A percentile compares a stretch with the other conserved stretches of the same genome.
Evolutionary conservation across 2,113 vertebrate genomes (phyloP).

Genomic region (rat (Rattus norvegicus)): GRCr8 NC_086039.1:150128501-150129000

Average conservation of each 20-base stretch:
- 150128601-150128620: neutral
- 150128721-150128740: neutral
- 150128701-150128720: neutral
- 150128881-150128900: neutral
- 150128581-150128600: neutral
- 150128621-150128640: neutral
- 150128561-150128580: neutral
- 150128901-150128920: neutral
- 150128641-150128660: neutral
- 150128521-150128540: neutral
- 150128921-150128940: neutral
- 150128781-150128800: neutral
- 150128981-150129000: too few relatives aligned
- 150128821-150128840: neutral
- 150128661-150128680: neutral
- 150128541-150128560: slow-evolving; percentile 3
- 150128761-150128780: neutral
- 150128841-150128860: neutral
- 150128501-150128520: neutral
- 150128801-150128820: neutral
- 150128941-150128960: neutral
- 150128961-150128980: neutral
- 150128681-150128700: neutral
- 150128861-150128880: neutral
- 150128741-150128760: neutral